Conservation (phyloP, 2,797 vertebrate genomes). For the Neosilurus hyrtlii region DNA sequence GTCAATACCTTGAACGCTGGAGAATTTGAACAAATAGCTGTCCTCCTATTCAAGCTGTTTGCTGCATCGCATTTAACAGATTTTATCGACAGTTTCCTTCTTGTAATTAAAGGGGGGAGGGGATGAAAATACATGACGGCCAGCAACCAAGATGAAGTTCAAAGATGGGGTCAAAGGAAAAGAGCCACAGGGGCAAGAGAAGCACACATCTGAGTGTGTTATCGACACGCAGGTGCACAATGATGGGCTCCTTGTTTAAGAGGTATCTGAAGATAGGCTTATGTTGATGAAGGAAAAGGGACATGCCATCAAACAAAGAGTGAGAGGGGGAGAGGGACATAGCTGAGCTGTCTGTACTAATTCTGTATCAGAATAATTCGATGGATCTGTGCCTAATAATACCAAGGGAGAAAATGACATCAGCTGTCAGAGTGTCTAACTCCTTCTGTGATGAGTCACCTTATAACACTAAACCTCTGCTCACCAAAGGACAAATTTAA, state of each 20-base stretch:
- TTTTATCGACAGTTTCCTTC: constrained; percentile 99
- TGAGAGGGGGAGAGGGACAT: not conserved
- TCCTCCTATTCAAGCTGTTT: constrained; percentile 86
- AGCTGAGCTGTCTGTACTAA: constrained; percentile 19
- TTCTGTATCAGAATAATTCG: constrained; percentile 16
- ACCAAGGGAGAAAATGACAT: constrained; percentile 9
- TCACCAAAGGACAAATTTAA: not conserved
- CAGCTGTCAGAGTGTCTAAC: constrained; percentile 15
- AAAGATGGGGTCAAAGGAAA: constrained; percentile 98
- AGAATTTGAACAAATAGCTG: constrained; percentile 94
- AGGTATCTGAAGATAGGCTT: constrained; percentile 90
- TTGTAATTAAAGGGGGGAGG: constrained; percentile 97
- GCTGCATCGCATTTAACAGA: constrained; percentile 99
- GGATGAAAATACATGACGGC: constrained; percentile 87
- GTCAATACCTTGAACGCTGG: constrained; percentile 90
- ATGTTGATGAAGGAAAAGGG: constrained; percentile 90
- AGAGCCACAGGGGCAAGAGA: constrained; percentile 85
- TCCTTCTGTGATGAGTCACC: not conserved
- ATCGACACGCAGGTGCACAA: constrained; percentile 93
- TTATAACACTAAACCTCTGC: not conserved
- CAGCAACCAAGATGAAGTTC: constrained; percentile 99
- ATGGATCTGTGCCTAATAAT: constrained; percentile 19
- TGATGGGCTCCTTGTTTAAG: constrained; percentile 95
- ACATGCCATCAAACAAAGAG: constrained; percentile 60
- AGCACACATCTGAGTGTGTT: constrained; percentile 88